Evolutionary conservation across 2,888 invertebrate genomes (phyloP), one percentile per base, ranked within the genome.

Genomic region (Leucoptera coffeella): DNA sequence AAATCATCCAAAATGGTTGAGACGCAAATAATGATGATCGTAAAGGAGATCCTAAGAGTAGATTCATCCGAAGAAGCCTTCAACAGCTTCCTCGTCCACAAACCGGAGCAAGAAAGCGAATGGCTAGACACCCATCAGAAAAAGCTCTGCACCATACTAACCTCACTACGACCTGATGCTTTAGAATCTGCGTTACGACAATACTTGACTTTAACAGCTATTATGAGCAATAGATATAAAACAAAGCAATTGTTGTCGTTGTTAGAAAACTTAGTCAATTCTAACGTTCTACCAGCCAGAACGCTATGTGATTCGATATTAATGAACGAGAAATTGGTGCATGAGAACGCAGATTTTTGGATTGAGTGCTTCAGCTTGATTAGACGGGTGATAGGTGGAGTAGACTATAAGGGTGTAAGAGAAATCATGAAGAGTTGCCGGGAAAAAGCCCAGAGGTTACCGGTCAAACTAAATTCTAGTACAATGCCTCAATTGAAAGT

Each of bases 361-460:
- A 81, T 88, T 26, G 84, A 87, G 53, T 82, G 86, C 44, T 94
- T 96, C 50, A 76, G 77, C 37, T 67, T 95, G 4, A 82, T 96
- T 28, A 76, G 85, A 38, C 82, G 80, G 50, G 82, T 93, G 22
- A 88, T 96, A 41, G 85, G 85, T 20, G 85, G 88, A 30, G 94
- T 95, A 2, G 93, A 95, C 55, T 96, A 96, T 50, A 96, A 96
- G 65, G 95, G 91, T 10, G 91, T 92, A 1, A 65, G 91, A 37
- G 91, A 91, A 72, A 86, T 92, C 30, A 89, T 92, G 88, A 91
- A 89, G 73, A 81, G 82, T 23, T 91, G 90, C 42, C 78, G 91
- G 40, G 94, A 95, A 45, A 93, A 91, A 59, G 85, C 89, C 0
- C 82, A 85, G 39, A 78, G 80, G 24, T 75, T 95, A 34, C 91